Conservation (phyloP, 2,113 vertebrate species). For the Ovis aries region ARS-UI_Ramb_v3.0 NC_056074.1:10119501-10120000, state of each 20-base stretch:
- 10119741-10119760: not conserved
- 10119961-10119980: not conserved
- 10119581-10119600: not conserved
- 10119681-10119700: not conserved
- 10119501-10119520: not conserved
- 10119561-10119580: not conserved
- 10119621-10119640: not conserved
- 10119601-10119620: slow-evolving; percentile 10
- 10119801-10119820: not conserved
- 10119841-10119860: not conserved
- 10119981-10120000: not conserved
- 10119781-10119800: not conserved
- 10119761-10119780: not conserved
- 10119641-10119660: not conserved
- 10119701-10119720: slow-evolving; percentile 1
- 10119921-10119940: not conserved
- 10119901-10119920: not conserved
- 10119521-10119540: not conserved
- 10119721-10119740: not conserved
- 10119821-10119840: slow-evolving; percentile 31
- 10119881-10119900: not conserved
- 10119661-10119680: not conserved
- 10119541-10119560: slow-evolving; percentile 32
- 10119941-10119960: not conserved
- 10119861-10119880: not conserved